Conservation (phyloP, 2,888 invertebrate species). For the Dorcus parallelipipedus region DNA sequence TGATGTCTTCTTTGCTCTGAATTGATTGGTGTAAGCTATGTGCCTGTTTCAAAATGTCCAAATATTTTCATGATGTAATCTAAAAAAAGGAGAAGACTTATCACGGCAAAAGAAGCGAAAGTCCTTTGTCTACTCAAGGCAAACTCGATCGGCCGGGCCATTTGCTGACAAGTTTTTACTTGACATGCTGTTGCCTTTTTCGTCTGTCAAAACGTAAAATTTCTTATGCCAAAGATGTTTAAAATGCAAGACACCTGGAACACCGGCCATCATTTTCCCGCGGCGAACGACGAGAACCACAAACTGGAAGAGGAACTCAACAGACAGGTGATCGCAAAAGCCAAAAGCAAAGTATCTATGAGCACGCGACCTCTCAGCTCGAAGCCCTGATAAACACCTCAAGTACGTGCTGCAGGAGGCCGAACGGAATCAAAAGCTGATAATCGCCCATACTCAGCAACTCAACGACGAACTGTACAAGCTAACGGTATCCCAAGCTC, state of each 20-base stretch:
- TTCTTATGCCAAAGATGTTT: too few relatives aligned
- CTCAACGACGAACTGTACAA: slow-evolving; percentile 64
- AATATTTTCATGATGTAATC: too few relatives aligned
- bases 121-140: too few relatives aligned
- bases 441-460: slow-evolving; percentile 67
- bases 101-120: too few relatives aligned
- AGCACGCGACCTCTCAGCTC: slow-evolving; percentile 43
- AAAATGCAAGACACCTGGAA: slow-evolving; percentile 59
- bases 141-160: too few relatives aligned
- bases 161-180: too few relatives aligned
- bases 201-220: too few relatives aligned
- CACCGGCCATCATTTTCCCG: slow-evolving; percentile 73
- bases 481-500: slow-evolving; percentile 39
- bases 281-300: slow-evolving; percentile 73
- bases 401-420: slow-evolving; percentile 54
- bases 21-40: too few relatives aligned
- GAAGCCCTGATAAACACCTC: slow-evolving; percentile 48
- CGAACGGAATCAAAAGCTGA: slow-evolving; percentile 61
- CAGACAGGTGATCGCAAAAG: slow-evolving; percentile 50
- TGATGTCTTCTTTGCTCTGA: too few relatives aligned
- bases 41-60: too few relatives aligned
- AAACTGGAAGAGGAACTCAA: slow-evolving; percentile 54
- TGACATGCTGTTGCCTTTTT: too few relatives aligned
- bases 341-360: slow-evolving; percentile 49
- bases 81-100: too few relatives aligned